Conservation (phyloP, 1,140 invertebrate species). For the Periplaneta americana region DNA sequence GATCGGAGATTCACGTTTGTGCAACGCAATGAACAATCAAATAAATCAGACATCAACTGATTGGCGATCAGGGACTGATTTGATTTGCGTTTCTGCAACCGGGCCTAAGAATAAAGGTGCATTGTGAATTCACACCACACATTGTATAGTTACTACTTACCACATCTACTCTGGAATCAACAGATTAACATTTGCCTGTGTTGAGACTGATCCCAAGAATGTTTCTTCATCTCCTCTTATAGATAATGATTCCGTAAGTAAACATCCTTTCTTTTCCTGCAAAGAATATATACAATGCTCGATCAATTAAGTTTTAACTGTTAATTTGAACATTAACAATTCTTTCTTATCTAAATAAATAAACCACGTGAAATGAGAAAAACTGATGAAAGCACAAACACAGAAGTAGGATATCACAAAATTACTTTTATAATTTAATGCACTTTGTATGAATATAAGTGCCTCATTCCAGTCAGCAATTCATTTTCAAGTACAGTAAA, state of each 20-base stretch:
- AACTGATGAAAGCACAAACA: not conserved
- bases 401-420: not conserved
- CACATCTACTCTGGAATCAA: conserved; percentile 5
- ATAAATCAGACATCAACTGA: too few species aligned
- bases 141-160: too few species aligned
- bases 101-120: too few species aligned
- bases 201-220: not conserved
- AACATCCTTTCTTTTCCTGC: not conserved
- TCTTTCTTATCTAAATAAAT: not conserved
- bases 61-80: too few species aligned
- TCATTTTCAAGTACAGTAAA: too few species aligned
- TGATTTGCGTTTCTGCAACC: too few species aligned
- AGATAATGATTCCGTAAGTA: not conserved
- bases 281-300: not conserved
- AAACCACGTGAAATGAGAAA: not conserved
- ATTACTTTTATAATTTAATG: not conserved
- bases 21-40: too few species aligned
- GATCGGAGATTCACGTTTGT: too few species aligned
- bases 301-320: too few species aligned
- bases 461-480: too few species aligned
- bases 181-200: conserved; percentile 1
- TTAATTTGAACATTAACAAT: not conserved
- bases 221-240: conserved; percentile 9
- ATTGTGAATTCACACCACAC: too few species aligned
- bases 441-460: too few species aligned